Percentiles rank a stretch among this genome's conserved stretches.
These are phyloP conservation scores for Drosophila ambigua DNA, from an alignment of 1,140 invertebrate species.

Conservation along the genomic window DNA sequence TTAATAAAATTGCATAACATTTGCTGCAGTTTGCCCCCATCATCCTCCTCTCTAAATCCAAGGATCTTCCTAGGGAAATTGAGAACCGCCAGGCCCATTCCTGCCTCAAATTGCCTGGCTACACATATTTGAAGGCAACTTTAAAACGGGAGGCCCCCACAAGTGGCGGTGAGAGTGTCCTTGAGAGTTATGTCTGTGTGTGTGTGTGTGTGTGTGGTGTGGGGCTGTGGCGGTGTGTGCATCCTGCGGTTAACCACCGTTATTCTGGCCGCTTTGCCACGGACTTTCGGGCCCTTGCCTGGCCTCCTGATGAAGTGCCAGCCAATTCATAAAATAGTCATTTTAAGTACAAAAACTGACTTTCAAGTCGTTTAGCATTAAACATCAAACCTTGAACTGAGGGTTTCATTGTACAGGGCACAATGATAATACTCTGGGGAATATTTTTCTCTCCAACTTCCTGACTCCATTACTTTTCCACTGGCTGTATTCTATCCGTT, in stretches of 20 bases:
- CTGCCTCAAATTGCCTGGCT: slow-evolving; percentile 37
- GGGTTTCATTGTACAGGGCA: no score
- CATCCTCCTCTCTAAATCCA: slow-evolving; percentile 3
- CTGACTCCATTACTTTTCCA: no score
- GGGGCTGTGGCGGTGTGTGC: neutral
- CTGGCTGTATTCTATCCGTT: no score
- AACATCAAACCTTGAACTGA: no score
- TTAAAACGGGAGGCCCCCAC: slow-evolving; percentile 19
- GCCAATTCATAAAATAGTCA: slow-evolving; percentile 51
- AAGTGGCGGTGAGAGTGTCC: slow-evolving; percentile 24
- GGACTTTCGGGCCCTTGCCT: slow-evolving; percentile 12
- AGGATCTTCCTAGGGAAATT: slow-evolving; percentile 44
- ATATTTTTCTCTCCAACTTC: no score
- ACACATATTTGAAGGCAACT: slow-evolving; percentile 22
- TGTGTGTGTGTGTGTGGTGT: neutral
- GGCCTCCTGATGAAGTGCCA: slow-evolving; percentile 39
- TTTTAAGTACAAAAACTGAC: slow-evolving; percentile 33
- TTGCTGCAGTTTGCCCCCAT: slow-evolving; percentile 31
- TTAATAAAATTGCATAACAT: slow-evolving; percentile 66
- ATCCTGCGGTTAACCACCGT: slow-evolving; percentile 40
- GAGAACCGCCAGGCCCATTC: slow-evolving; percentile 21
- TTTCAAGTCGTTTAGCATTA: slow-evolving; percentile 28
- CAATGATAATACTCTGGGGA: no score
- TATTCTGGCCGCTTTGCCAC: slow-evolving; percentile 25
- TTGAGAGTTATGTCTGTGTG: slow-evolving; percentile 17